Evolutionary conservation across 2,797 vertebrate genomes (phyloP), one percentile per base, ranked within the genome.

Genomic region (Champsocephalus esox): DNA sequence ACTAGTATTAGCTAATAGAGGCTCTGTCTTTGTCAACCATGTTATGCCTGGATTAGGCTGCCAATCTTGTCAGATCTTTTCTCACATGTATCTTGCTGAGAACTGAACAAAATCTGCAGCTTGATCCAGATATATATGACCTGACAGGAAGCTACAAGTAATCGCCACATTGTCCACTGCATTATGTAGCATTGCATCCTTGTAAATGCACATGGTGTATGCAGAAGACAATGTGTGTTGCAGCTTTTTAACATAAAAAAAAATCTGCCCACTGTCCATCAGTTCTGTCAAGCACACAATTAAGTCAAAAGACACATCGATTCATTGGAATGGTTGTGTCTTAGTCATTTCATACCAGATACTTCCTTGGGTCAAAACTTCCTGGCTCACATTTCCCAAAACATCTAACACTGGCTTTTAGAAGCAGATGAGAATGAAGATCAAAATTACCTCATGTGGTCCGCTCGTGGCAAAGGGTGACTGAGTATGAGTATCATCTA

Each of bases 391-490:
- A 84, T 77, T 82, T 75, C 81, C 77, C 73, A 67, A 77, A 79
- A 73, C 58, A 77, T 19, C 76, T 24, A 77, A 86, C 19, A 73
- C 49, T 60, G 55, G 21, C 51, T 77, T 67, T 77, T 34, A 50
- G 67, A 81, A 82, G 73, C 9, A 78, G 58, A 69, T 45, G 43
- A 82, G 28, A 91, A 83, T 55, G 34, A 82, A 89, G 54, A 61
- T 74, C 46, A 78, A 77, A 86, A 80, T 94, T 99, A 99, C 98
- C 98, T 99, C 96, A n/a, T 95, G 94, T 55, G 95, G 87, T 96
- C 95, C 96, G 28, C 93, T 93, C 32, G 94, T 93, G 90, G 88
- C 94, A 85, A 86, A 91, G 43, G 98, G 95, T 83, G 95, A 90
- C 89, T 95, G 95, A 89, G 96, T 97, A 75, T 97, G 96, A 81